phyloP scores from a whole-genome alignment of 2,888 invertebrate genomes.

The Apotomis turbidana region DNA sequence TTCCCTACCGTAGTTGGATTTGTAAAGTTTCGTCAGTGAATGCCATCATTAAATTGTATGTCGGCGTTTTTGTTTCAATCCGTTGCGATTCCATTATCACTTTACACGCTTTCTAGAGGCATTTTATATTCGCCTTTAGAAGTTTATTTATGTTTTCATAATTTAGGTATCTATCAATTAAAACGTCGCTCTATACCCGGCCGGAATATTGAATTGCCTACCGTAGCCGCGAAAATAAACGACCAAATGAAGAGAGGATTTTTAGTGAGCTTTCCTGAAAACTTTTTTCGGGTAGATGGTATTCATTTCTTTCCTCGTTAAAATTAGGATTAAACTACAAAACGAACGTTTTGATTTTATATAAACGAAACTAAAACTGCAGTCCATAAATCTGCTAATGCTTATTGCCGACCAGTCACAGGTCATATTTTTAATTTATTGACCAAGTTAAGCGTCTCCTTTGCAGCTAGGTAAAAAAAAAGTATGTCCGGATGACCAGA shows the following conservation, averaged over 20 bases:
- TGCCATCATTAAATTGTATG: no score
- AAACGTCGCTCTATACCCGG: background rate
- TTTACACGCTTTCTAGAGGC: no score
- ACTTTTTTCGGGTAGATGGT: conserved; percentile 22
- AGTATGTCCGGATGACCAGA: no score
- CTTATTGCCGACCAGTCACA: no score
- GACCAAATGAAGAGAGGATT: conserved; percentile 2
- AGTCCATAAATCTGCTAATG: background rate
- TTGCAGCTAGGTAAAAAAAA: no score
- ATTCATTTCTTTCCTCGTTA: conserved; percentile 16
- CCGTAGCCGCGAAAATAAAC: conserved; percentile 13
- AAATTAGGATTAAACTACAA: background rate
- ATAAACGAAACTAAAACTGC: background rate
- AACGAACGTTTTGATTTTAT: conserved; percentile 1
- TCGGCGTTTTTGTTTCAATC: no score
- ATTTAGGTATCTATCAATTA: conserved; percentile 8
- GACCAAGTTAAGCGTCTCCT: no score
- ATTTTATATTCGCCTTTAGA: background rate
- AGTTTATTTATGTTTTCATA: background rate
- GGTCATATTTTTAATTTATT: no score
- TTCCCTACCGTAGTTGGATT: no score
- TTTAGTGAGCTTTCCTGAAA: background rate
- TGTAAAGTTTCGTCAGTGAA: no score
- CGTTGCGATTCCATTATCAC: no score
- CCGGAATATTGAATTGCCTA: conserved; percentile 14